These are phyloP conservation scores for Nymphalis polychloros DNA, from an alignment of 2,888 invertebrate species.

Conservation along the genomic window DNA sequence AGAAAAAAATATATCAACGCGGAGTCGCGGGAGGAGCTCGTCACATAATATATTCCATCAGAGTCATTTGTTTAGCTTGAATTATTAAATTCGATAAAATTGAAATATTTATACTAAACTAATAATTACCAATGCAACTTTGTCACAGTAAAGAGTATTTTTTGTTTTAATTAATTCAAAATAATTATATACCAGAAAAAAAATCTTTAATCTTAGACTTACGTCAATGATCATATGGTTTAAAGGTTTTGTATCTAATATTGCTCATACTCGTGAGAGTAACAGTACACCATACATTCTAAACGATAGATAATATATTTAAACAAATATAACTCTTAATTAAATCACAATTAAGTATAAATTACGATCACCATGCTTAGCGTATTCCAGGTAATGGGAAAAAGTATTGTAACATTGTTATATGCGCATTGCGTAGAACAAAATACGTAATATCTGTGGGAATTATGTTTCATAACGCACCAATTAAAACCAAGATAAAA, in stretches of 20 bases:
- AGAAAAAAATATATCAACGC: too few relatives aligned
- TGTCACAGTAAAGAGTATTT: too few relatives aligned
- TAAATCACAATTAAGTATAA: background rate
- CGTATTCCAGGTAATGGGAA: conserved; percentile 24
- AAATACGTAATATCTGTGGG: conserved; percentile 26
- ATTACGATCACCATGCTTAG: background rate
- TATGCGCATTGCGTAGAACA: conserved; percentile 16
- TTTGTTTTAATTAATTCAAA: too few relatives aligned
- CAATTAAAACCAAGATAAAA: conserved; percentile 21
- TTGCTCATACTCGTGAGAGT: conserved; percentile 19
- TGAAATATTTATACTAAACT: too few relatives aligned
- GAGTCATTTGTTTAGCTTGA: too few relatives aligned
- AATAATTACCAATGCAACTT: too few relatives aligned
- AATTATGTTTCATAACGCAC: conserved; percentile 33
- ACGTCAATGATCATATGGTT: too few relatives aligned
- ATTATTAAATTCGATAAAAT: too few relatives aligned
- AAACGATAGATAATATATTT: background rate
- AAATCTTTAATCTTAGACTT: too few relatives aligned
- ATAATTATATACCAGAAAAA: too few relatives aligned
- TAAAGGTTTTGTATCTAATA: conserved; percentile 8
- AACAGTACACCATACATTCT: background rate
- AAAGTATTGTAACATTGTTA: conserved; percentile 25
- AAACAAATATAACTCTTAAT: conserved; percentile 1
- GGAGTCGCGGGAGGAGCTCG: too few relatives aligned
- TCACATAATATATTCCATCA: too few relatives aligned